These are phyloP conservation scores for Brevimyrus niger DNA, from an alignment of 2,113 vertebrate genomes.

Conservation along the genomic window DNA sequence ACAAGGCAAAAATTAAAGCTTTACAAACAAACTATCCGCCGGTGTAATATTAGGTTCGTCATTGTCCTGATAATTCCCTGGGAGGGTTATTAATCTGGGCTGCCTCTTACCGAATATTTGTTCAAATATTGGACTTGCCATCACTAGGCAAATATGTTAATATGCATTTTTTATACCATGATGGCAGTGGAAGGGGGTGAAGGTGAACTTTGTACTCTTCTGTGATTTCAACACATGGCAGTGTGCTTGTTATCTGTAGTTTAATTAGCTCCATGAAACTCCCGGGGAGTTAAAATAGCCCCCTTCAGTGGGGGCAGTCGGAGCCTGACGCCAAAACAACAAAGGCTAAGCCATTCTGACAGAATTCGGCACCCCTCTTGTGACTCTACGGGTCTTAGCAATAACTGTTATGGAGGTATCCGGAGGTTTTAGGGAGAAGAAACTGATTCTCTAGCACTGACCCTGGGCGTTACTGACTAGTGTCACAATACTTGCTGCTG, in stretches of 20 bases:
- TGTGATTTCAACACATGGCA: not conserved
- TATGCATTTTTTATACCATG: not conserved
- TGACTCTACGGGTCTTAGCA: not conserved
- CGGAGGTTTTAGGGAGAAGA: not conserved
- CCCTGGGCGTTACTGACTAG: not conserved
- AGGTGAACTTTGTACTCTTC: not conserved
- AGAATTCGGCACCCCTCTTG: not conserved
- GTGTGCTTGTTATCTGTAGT: not conserved
- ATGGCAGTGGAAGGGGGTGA: not conserved
- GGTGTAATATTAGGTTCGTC: not conserved
- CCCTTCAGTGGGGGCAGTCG: not conserved
- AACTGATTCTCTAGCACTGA: not conserved
- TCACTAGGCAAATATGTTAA: slow-evolving; percentile 4
- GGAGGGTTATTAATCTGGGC: not conserved
- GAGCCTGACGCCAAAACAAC: not conserved
- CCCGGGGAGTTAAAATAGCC: not conserved
- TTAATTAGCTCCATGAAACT: not conserved
- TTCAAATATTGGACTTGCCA: not conserved
- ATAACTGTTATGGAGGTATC: not conserved
- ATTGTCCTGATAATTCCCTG: not conserved
- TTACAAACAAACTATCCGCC: not conserved
- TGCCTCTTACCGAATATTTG: not conserved
- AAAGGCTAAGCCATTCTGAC: not conserved
- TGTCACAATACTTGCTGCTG: not conserved
- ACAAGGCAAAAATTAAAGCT: not conserved